Evolutionary conservation across 2,113 vertebrate genomes (phyloP).

Genomic region (Triplophysa tibetana): DNA sequence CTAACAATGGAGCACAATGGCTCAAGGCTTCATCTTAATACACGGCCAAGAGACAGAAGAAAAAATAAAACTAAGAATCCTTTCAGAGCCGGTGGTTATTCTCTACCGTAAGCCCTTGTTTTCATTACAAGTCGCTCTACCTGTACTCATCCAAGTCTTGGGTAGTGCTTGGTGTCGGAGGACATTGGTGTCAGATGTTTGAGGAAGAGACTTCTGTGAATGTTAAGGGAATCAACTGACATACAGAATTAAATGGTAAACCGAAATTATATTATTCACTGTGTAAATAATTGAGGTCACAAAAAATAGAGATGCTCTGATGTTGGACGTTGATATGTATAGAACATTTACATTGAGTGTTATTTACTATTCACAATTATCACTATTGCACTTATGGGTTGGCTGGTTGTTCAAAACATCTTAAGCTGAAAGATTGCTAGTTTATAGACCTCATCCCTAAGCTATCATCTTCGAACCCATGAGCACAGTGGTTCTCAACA

Average conservation of each 20-base stretch:
- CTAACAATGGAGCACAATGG: constrained; percentile 63
- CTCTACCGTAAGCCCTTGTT: constrained; percentile 8
- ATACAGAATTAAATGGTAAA: too few relatives aligned
- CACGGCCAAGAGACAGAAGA: constrained; percentile 5
- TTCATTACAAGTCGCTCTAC: neutral
- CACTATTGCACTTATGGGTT: too few relatives aligned
- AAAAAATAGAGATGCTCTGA: too few relatives aligned
- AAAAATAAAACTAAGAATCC: neutral
- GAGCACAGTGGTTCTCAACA: too few relatives aligned
- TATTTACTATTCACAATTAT: too few relatives aligned
- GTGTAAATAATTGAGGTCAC: too few relatives aligned
- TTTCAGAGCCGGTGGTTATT: neutral
- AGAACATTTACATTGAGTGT: too few relatives aligned
- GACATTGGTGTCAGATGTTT: neutral
- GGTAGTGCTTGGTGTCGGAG: neutral
- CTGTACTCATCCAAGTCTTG: neutral
- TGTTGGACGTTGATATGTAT: too few relatives aligned
- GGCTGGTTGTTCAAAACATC: too few relatives aligned
- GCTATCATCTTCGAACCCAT: too few relatives aligned
- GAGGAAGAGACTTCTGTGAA: neutral
- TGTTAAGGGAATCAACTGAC: neutral
- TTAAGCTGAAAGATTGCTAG: neutral
- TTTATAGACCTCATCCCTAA: neutral
- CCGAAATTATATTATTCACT: too few relatives aligned
- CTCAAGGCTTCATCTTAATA: constrained; percentile 64